These are phyloP conservation scores for Bettongia penicillata DNA, from an alignment of 2,113 vertebrate species.

Conservation along the genomic window DNA sequence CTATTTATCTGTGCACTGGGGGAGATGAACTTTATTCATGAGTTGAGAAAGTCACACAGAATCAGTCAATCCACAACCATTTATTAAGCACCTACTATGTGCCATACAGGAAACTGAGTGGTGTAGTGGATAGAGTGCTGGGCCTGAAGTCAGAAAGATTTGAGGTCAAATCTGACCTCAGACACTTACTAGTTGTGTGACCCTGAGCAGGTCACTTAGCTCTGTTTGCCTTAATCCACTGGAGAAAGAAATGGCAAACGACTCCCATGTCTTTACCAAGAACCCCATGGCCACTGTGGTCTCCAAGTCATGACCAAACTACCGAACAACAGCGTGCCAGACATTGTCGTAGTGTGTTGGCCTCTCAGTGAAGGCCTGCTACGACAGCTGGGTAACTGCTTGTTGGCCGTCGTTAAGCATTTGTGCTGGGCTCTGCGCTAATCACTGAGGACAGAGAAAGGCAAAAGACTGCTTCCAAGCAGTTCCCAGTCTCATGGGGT, in stretches of 20 bases:
- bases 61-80: neutral
- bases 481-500: neutral
- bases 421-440: neutral
- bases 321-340: too few relatives aligned
- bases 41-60: neutral
- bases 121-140: too few relatives aligned
- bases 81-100: neutral
- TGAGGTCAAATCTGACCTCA: too few relatives aligned
- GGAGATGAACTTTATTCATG: neutral
- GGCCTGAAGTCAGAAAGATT: neutral
- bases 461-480: neutral
- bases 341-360: too few relatives aligned
- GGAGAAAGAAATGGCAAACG: neutral
- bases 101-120: too few relatives aligned
- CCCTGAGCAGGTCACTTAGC: too few relatives aligned
- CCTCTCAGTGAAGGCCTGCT: too few relatives aligned
- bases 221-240: neutral
- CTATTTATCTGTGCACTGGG: rapidly evolving
- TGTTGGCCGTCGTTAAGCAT: neutral
- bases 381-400: neutral
- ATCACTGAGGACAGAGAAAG: neutral
- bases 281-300: neutral
- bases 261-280: neutral
- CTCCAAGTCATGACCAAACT: neutral
- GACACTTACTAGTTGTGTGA: neutral